Evolutionary conservation across 2,113 vertebrate species (phyloP), one percentile per base, ranked within the genome.

Genomic region (Pluvianellus socialis): DNA sequence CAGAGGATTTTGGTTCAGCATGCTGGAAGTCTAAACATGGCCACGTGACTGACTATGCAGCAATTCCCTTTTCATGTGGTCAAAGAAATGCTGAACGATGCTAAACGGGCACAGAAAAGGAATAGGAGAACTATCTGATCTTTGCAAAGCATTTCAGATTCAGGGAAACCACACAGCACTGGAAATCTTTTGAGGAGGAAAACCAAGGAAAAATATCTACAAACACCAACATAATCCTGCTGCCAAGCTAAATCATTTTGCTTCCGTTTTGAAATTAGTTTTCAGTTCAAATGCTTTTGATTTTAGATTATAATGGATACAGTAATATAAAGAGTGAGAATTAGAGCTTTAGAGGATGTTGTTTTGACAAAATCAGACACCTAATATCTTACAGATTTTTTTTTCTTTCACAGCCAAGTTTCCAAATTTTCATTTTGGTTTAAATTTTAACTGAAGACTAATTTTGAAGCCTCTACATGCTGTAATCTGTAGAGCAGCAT

Each of bases 281-380:
- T 93, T 90, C 81, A 79, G 44, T 77, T 90, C 74, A 89, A 52
- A 53, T 82, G 42, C 77, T 85, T 90, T 71, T 77, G 58, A 79
- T 86, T 92, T 88, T 27, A 94, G 42, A 66, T 85, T 83, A 63
- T 73, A 88, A 50, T 22, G n/a, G 42, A 88, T 86, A 90, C 35
- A 85, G 61, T 40, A 79, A 85, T 35, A 91, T 3, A 47, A 55
- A 47, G 65, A 88, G 75, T 59, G 63, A 70, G 79, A 94, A 96
- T 86, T 63, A 76, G 75, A 87, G 59, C 55, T 79, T 71, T 13
- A 58, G 26, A 95, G 40, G 32, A 80, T 55, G 55, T 5, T 85
- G 79, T 90, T 95, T 88, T 92, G 90, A 93, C 85, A 94, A 90
- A 96, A 93, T 93, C 93, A 95, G 74, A 77, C 50, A 32, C 82